Conservation (phyloP, 2,797 vertebrate species). For the Argya squamiceps region DNA sequence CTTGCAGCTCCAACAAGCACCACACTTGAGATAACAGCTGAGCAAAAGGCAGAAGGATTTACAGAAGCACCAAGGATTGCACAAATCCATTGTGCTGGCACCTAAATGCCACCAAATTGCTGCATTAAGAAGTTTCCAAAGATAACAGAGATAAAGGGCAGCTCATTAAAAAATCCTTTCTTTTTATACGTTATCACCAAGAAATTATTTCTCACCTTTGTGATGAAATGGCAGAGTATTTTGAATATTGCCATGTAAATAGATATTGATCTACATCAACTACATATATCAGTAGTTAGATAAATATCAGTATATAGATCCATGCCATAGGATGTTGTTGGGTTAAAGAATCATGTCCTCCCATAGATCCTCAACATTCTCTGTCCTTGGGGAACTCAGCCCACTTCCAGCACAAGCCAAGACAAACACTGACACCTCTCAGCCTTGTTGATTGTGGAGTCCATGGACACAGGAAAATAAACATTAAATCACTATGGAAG, state of each 20-base stretch:
- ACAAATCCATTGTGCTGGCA: not conserved
- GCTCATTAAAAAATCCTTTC: not conserved
- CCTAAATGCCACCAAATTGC: rapidly evolving
- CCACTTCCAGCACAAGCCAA: not conserved
- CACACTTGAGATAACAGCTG: not conserved
- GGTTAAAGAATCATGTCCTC: rapidly evolving
- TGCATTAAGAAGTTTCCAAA: not conserved
- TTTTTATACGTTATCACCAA: not conserved
- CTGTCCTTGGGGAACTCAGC: not conserved
- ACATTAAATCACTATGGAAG: not conserved
- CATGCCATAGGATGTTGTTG: not conserved
- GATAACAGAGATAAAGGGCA: not conserved
- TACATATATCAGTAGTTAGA: not conserved
- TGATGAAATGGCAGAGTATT: not conserved
- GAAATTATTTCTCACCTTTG: not conserved
- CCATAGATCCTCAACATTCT: not conserved
- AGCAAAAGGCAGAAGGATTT: not conserved
- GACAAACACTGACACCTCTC: not conserved
- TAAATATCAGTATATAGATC: not conserved
- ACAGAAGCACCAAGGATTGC: not conserved
- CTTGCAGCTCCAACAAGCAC: not conserved
- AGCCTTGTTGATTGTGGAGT: not conserved
- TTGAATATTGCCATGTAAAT: not conserved
- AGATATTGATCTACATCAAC: not conserved
- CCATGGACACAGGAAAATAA: not conserved